phyloP scores from a whole-genome alignment of 2,113 vertebrate species.

The Actinemys pallida region DNA sequence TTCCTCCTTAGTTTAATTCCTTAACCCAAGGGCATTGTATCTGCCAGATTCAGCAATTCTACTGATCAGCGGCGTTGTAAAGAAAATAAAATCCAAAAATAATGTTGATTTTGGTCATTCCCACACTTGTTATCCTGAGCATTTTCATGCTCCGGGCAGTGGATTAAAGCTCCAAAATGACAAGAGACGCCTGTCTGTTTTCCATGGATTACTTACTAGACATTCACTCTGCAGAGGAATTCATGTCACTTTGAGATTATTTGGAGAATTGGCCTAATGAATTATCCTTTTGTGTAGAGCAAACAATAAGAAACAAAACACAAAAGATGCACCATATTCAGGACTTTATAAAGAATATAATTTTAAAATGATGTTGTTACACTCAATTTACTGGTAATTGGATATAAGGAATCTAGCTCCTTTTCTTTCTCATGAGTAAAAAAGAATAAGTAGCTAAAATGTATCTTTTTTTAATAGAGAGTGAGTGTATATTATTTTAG shows the following conservation, averaged over 20 bases:
- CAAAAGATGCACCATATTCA: slow-evolving; percentile 65
- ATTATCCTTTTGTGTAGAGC: slow-evolving; percentile 71
- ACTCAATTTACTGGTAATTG: no score
- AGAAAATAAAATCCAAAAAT: slow-evolving; percentile 80
- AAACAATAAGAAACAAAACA: slow-evolving; percentile 67
- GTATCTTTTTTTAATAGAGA: not conserved
- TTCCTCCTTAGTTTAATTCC: no score
- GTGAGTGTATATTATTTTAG: not conserved
- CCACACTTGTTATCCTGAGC: slow-evolving; percentile 80
- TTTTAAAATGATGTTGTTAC: no score
- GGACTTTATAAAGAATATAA: not conserved
- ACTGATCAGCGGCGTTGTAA: slow-evolving; percentile 79
- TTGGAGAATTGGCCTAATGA: slow-evolving; percentile 73
- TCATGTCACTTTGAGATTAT: slow-evolving; percentile 79
- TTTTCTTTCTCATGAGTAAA: slow-evolving; percentile 20
- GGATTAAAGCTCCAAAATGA: slow-evolving; percentile 81
- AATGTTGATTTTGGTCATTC: slow-evolving; percentile 82
- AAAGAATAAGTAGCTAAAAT: slow-evolving; percentile 10
- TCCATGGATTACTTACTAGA: slow-evolving; percentile 80
- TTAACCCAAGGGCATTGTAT: slow-evolving; percentile 64
- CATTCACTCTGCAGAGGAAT: slow-evolving; percentile 76
- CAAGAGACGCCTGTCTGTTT: slow-evolving; percentile 80
- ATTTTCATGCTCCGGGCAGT: slow-evolving; percentile 79
- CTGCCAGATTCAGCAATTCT: slow-evolving; percentile 74
- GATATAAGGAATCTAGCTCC: not conserved